Evolutionary conservation across 2,888 invertebrate genomes (phyloP).

Genomic region (Tanytarsus gracilentus): DNA sequence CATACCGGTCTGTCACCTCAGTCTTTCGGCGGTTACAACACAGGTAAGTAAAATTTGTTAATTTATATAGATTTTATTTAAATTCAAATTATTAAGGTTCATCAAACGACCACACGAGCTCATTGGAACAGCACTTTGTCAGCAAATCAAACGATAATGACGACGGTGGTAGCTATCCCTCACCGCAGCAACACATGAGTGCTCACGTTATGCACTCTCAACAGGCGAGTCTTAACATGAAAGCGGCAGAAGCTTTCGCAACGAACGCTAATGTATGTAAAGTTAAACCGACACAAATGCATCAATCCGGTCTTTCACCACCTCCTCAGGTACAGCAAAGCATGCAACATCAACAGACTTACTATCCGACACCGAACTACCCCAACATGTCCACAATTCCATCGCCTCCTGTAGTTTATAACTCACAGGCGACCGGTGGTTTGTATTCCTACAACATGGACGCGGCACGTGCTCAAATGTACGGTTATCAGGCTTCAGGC

Average conservation of each 20-base stretch:
- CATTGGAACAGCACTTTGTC: constrained; percentile 45
- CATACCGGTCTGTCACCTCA: constrained; percentile 41
- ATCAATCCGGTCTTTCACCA: constrained; percentile 46
- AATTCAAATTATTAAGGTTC: no score
- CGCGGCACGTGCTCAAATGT: constrained; percentile 68
- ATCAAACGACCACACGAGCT: constrained; percentile 42
- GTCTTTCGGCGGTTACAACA: constrained; percentile 34
- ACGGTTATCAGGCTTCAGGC: constrained; percentile 44
- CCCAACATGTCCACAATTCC: constrained; percentile 77
- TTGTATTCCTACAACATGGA: constrained; percentile 69
- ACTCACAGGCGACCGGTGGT: constrained; percentile 67
- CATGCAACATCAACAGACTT: constrained; percentile 49
- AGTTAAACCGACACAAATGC: constrained; percentile 68
- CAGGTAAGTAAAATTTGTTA: no score
- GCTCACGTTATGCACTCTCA: constrained; percentile 40
- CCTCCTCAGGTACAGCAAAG: constrained; percentile 49
- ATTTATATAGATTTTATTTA: no score
- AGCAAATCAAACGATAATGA: constrained; percentile 33
- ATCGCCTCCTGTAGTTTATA: constrained; percentile 73
- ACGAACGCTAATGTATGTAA: constrained; percentile 63
- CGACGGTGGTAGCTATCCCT: constrained; percentile 13
- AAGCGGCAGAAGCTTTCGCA: constrained; percentile 38
- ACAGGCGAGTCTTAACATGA: constrained; percentile 45
- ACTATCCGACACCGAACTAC: constrained; percentile 61
- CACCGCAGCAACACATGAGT: constrained; percentile 25